Base-by-base conservation (phyloP, 2,888 invertebrate species). In the Pristionchus maxplancki region DNA sequence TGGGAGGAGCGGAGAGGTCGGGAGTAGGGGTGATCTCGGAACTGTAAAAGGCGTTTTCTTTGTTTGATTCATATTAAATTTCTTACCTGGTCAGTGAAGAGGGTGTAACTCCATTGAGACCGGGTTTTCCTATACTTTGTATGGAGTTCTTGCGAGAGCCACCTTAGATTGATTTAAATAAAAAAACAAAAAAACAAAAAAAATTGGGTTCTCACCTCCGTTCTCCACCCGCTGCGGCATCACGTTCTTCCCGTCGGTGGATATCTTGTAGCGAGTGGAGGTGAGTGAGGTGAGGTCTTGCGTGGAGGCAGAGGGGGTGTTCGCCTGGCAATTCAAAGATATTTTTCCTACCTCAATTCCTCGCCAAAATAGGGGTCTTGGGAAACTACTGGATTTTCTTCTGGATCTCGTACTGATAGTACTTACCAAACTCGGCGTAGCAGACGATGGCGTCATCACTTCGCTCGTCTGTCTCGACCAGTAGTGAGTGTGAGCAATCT, bases 401-500 rank as follows among this genome's bases (percentile, higher is more conserved):
- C n/a, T n/a, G n/a, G n/a, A n/a, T n/a, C n/a, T n/a, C n/a, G n/a
- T n/a, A n/a, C n/a, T n/a, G n/a, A n/a, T n/a, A n/a, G n/a, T 31
- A 1, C 90, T 20, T 53, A 93, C 93, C 89, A 90, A 64, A 88
- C 91, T 91, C 15, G 62, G 89, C 28, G 90, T 78, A 0, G 89
- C 89, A 40, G 90, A 90, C 13, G 88, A 74, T 6, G 92, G 92
- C n/a, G 91, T 91, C 37, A 89, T 81, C 3, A 89, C 88, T n/a
- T 88, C 90, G 31, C 91, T 91, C 50, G 81, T 53, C 40, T 93
- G 92, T 62, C 90, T 91, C 13, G 91, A 90, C 94, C 98, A 98
- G 95, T 97, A 99, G 95, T 99, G 99, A 0, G 99, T 99, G 95
- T 99, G 99, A 4, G 98, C 97, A 94, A 99, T 98, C 96, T 99